phyloP scores from a whole-genome alignment of 2,113 vertebrate species.

The Campylorhamphus procurvoides region DNA sequence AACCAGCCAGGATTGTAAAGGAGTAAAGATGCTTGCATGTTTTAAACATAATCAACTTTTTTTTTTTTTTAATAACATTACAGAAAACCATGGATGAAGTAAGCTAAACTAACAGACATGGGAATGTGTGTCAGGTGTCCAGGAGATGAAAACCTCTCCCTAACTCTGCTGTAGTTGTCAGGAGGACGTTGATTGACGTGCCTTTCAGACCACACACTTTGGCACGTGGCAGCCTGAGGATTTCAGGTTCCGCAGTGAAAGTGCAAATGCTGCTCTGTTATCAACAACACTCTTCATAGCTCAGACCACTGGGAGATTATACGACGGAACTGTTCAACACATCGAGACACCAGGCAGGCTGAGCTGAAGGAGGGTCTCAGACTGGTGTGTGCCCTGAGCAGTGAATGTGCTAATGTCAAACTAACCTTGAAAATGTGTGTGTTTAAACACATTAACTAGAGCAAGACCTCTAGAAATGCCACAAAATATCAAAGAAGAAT shows the following conservation, averaged over 20 bases:
- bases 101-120: neutral
- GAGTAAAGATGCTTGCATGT: neutral
- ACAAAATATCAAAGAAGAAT: conserved; percentile 10
- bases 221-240: neutral
- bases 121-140: neutral
- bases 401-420: neutral
- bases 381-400: neutral
- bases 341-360: rapidly evolving
- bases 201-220: neutral
- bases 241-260: neutral
- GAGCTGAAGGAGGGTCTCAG: neutral
- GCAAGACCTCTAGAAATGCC: neutral
- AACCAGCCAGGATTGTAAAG: neutral
- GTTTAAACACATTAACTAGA: neutral
- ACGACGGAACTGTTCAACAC: neutral
- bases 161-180: neutral
- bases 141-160: neutral
- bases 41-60: neutral
- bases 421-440: neutral
- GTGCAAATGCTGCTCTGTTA: neutral
- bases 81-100: neutral
- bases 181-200: neutral
- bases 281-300: neutral
- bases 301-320: neutral
- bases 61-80: neutral